Evolutionary conservation across 2,113 vertebrate species (phyloP), one percentile per base, ranked within the genome.

Genomic region (Laticauda colubrina): DNA sequence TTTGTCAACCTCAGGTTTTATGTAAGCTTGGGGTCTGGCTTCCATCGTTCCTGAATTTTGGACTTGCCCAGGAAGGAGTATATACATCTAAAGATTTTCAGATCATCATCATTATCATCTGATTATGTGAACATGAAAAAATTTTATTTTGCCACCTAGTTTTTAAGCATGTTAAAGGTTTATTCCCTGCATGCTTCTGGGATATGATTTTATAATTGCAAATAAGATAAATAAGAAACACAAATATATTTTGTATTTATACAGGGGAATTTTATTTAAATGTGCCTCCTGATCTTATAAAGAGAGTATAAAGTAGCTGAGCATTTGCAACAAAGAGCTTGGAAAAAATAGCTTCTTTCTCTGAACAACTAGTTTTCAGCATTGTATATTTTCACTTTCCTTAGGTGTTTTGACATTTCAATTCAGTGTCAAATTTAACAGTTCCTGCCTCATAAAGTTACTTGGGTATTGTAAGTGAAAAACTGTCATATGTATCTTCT

Each of bases 391-490:
- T 93, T 85, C 81, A 55, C 61, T 93, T 81, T 53, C 85, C 89
- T 87, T 90, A 87, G 88, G 81, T 87, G 45, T 90, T 92, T 54
- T 88, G 81, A 92, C 51, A 87, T 88, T 92, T 92, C 85, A 81
- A 61, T 51, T 53, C 61, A 94, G 54, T 51, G 45, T 26, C 85
- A 18, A 89, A 39, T 26, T 85, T 54, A 92, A 88, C n/a, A 15
- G 45, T 88, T 91, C 81, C 56, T 89, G 61, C 59, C 24, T 57
- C 51, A 92, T 85, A 94, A 92, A 90, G 61, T 59, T 69, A 51
- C 59, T 53, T 90, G 55, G 81, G 18, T 24, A 29, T 53, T 90
- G 51, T 92, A 92, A 92, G 61, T 94, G 85, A 92, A 92, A 94
- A 94, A 24, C 29, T 90, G 56, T 56, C 87, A n/a, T 89, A 45